Conservation (phyloP, 1,140 invertebrate species). For the Drosophila sulfurigaster region DNA sequence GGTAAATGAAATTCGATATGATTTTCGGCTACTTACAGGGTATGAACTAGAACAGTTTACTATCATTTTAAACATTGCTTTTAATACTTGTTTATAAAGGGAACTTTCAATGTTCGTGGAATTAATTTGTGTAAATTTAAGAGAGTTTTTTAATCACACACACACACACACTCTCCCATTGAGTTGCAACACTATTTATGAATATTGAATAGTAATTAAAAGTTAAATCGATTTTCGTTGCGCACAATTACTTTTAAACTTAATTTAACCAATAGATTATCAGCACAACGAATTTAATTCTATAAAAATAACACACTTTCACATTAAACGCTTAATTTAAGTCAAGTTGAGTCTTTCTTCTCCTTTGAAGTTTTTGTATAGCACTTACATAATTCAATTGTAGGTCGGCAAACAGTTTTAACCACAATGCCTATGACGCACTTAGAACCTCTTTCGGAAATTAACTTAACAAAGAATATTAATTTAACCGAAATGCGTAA, state of each 20-base stretch:
- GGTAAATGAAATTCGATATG: not conserved
- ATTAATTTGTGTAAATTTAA: constrained; percentile 73
- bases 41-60: too few species aligned
- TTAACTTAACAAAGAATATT: constrained; percentile 77
- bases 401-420: not conserved
- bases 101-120: constrained; percentile 30
- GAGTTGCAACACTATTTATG: constrained; percentile 42
- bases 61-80: constrained; percentile 27
- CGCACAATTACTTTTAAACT: constrained; percentile 52
- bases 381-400: constrained; percentile 11
- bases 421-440: constrained; percentile 24
- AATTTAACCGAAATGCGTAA: constrained; percentile 71
- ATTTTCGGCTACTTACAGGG: too few species aligned
- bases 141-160: constrained; percentile 42
- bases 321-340: not conserved
- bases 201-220: constrained; percentile 72
- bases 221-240: constrained; percentile 64
- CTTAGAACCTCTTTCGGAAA: constrained; percentile 69
- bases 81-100: constrained; percentile 58
- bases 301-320: not conserved
- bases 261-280: constrained; percentile 68
- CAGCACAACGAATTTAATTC: constrained; percentile 2
- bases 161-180: not conserved
- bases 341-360: not conserved
- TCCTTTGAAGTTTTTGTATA: not conserved